These are phyloP conservation scores for Gambusia affinis DNA, from an alignment of 2,113 vertebrate genomes.

Conservation along the genomic window DNA sequence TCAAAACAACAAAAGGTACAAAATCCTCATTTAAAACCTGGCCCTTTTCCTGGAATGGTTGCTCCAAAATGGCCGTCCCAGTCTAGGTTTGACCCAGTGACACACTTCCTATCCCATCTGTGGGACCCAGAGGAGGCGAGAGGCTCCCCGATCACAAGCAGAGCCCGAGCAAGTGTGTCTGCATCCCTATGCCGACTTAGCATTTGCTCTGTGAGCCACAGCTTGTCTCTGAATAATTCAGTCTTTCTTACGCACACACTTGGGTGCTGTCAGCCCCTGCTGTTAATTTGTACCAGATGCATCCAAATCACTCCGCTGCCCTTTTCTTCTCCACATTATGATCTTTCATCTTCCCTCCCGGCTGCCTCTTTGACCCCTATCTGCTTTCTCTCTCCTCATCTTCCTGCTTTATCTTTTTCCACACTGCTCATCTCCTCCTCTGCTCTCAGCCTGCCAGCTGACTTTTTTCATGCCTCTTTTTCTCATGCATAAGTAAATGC, in stretches of 20 bases:
- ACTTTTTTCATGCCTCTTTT: conserved; percentile 1
- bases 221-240: conserved; percentile 67
- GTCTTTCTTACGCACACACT: conserved; percentile 29
- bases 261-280: conserved; percentile 45
- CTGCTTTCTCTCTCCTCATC: conserved; percentile 24
- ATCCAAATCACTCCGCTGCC: conserved; percentile 29
- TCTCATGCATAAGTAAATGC: conserved; percentile 62
- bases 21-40: not conserved
- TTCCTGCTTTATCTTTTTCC: conserved; percentile 27
- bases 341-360: conserved; percentile 32
- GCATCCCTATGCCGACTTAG: conserved; percentile 64
- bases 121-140: conserved; percentile 43
- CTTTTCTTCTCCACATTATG: conserved; percentile 25
- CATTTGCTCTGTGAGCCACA: conserved; percentile 60
- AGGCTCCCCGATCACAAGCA: conserved; percentile 30
- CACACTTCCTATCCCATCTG: conserved; percentile 75
- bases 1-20: not conserved
- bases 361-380: conserved; percentile 44
- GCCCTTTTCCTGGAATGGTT: not conserved
- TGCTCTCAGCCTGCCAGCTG: conserved; percentile 1
- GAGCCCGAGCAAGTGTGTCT: conserved; percentile 25
- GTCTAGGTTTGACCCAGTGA: conserved; percentile 72
- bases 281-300: conserved; percentile 60
- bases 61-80: conserved; percentile 43
- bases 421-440: conserved; percentile 12